Evolutionary conservation across 1,140 invertebrate species (phyloP).

Genomic region (Cotesia vestalis): DNA sequence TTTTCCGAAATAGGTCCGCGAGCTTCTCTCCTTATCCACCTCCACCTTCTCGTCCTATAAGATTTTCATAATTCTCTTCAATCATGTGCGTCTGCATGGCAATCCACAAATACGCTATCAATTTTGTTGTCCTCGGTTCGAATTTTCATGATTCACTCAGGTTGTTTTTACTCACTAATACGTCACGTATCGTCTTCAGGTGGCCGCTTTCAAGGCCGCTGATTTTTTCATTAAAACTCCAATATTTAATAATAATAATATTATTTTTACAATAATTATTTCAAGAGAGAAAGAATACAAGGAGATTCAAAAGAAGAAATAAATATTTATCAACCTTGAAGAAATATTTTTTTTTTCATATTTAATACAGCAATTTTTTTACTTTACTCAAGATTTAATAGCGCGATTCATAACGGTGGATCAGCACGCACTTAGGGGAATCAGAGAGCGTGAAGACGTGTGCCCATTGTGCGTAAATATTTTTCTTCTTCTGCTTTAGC

Average conservation of each 20-base stretch:
- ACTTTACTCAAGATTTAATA: neutral
- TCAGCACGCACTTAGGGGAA: neutral
- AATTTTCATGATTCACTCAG: constrained; percentile 14
- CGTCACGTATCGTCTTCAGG: constrained; percentile 18
- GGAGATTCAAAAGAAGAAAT: neutral
- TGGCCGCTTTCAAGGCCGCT: constrained; percentile 20
- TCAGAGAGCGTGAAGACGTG: constrained; percentile 13
- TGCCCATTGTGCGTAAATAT: constrained; percentile 3
- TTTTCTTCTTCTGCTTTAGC: neutral
- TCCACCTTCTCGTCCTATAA: neutral
- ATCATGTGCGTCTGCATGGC: neutral
- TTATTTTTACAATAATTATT: too few relatives aligned
- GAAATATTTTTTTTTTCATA: neutral
- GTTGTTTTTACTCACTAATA: constrained; percentile 25
- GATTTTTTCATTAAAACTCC: neutral
- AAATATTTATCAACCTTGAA: neutral
- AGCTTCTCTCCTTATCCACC: constrained; percentile 13
- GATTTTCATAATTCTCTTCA: constrained; percentile 2
- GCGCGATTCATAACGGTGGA: constrained; percentile 11
- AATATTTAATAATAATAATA: too few relatives aligned
- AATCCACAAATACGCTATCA: neutral
- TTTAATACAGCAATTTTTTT: neutral
- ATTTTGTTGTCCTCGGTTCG: neutral
- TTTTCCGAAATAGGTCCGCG: constrained; percentile 50
- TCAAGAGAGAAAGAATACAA: neutral